These are phyloP conservation scores for Watsonalla binaria DNA, from an alignment of 2,888 invertebrate species.

Conservation along the genomic window DNA sequence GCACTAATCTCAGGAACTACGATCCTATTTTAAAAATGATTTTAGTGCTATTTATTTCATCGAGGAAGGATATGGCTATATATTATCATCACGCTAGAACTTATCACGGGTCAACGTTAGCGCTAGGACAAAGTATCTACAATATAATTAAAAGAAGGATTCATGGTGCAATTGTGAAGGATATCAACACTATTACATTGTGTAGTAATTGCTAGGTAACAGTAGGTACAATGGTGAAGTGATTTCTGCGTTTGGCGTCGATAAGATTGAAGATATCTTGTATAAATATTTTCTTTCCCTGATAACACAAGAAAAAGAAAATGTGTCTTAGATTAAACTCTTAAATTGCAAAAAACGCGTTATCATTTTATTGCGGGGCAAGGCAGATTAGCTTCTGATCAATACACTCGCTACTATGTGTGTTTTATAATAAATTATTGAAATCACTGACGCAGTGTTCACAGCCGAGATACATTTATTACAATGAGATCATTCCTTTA, in stretches of 20 bases:
- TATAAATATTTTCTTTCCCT: conserved; percentile 6
- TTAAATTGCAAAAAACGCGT: conserved; percentile 16
- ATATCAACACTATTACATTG: neutral
- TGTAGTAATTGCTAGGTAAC: no score
- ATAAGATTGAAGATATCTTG: conserved; percentile 13
- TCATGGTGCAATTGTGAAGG: neutral
- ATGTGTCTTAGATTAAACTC: conserved; percentile 14
- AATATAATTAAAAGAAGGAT: neutral
- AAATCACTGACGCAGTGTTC: no score
- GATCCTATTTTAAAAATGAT: no score
- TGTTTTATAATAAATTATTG: no score
- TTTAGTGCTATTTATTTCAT: no score
- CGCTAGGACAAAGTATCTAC: no score
- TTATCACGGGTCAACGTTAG: no score
- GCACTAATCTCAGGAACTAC: no score
- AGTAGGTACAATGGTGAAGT: neutral
- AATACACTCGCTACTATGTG: conserved; percentile 1
- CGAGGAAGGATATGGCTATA: no score
- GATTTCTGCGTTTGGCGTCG: conserved; percentile 4
- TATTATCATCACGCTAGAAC: no score
- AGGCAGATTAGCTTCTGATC: conserved; percentile 8
- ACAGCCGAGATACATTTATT: no score
- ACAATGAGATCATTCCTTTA: no score
- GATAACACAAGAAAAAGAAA: conserved; percentile 9
- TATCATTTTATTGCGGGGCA: conserved; percentile 14